Percentiles rank a stretch among this genome's conserved stretches.
Conservation (phyloP, 2,888 invertebrate species). For the Eristalis arbustorum region DNA sequence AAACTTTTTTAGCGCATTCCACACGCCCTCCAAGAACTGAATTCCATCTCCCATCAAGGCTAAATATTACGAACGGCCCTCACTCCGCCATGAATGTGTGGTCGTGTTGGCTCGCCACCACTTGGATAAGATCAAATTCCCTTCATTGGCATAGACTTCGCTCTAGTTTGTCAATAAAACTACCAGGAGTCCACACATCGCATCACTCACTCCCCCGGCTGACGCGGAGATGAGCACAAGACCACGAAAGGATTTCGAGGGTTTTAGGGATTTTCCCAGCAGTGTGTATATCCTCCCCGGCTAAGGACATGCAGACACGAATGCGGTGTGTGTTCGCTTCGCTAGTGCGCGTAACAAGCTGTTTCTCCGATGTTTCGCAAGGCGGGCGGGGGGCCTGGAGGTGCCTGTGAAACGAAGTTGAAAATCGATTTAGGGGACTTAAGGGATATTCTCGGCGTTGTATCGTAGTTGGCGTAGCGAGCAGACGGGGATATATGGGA, state of each 20-base stretch:
- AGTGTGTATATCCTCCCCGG: conserved; percentile 1
- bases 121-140: neutral
- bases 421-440: conserved; percentile 47
- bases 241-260: conserved; percentile 36
- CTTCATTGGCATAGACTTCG: conserved; percentile 12
- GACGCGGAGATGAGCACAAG: conserved; percentile 11
- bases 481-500: conserved; percentile 9
- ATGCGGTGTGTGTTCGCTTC: neutral
- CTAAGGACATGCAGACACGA: conserved; percentile 1
- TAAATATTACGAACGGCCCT: neutral
- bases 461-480: conserved; percentile 4
- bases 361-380: neutral
- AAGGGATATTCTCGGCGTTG: conserved; percentile 13
- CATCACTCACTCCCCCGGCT: neutral
- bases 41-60: neutral
- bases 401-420: neutral
- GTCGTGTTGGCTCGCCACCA: neutral
- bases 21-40: neutral
- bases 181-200: neutral
- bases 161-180: neutral
- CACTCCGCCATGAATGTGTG: neutral
- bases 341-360: conserved; percentile 18
- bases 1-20: neutral
- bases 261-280: conserved; percentile 8
- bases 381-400: neutral